Percentiles rank a stretch among this genome's conserved stretches.
Evolutionary conservation across 2,888 invertebrate genomes (phyloP).

Genomic region (Tenthredo scrophulariae): DNA sequence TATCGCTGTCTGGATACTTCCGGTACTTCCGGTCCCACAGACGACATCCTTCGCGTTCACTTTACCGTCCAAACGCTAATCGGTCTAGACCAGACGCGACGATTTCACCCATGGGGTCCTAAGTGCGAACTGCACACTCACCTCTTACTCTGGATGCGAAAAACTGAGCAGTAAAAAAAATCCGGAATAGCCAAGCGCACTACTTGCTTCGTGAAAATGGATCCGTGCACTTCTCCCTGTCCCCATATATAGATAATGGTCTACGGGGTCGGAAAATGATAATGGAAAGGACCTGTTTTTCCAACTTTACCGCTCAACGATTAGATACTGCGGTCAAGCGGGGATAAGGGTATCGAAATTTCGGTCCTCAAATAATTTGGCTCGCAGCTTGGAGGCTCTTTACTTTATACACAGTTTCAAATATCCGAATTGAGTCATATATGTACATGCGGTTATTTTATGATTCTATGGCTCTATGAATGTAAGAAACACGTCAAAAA

Average conservation of each 20-base stretch:
- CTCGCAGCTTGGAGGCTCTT: background rate
- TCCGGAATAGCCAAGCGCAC: constrained; percentile 24
- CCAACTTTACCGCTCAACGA: constrained; percentile 2
- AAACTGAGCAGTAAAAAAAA: constrained; percentile 3
- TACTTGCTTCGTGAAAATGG: constrained; percentile 39
- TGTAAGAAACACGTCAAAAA: background rate
- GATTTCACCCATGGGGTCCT: background rate
- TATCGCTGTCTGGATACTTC: constrained; percentile 47
- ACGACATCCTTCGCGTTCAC: constrained; percentile 45
- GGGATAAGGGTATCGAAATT: background rate
- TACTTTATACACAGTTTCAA: background rate
- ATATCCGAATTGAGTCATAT: background rate
- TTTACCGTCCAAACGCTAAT: constrained; percentile 42
- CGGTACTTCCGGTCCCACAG: constrained; percentile 43
- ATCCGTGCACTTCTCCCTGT: constrained; percentile 33
- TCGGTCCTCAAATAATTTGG: background rate
- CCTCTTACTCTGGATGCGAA: constrained; percentile 14
- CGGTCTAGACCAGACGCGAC: constrained; percentile 46
- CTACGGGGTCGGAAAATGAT: constrained; percentile 32
- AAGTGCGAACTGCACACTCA: constrained; percentile 39
- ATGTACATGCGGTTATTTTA: background rate
- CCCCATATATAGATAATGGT: constrained; percentile 17
- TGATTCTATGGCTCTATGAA: background rate
- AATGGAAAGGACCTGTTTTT: constrained; percentile 48
- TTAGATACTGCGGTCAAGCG: constrained; percentile 21